A percentile compares a stretch with the other conserved stretches of the same genome.
Conservation (phyloP, 1,140 invertebrate species). For the Dolichoris vasculosae region DNA sequence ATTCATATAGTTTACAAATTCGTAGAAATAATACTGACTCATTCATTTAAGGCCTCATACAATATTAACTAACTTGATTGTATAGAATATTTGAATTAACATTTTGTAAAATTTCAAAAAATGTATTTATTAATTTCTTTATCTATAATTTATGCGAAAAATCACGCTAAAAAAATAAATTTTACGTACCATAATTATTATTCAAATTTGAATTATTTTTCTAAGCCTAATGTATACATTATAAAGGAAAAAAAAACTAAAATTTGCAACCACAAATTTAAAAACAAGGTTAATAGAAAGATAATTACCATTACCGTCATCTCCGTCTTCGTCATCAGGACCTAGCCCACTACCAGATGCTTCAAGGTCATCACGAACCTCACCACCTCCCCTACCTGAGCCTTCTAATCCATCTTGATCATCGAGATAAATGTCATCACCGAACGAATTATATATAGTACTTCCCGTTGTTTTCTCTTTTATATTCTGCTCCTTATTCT, state of each 20-base stretch:
- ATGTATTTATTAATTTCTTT: no score
- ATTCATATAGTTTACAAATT: no score
- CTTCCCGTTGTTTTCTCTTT: conserved; percentile 65
- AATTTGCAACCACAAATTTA: background rate
- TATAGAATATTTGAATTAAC: no score
- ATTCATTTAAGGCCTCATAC: no score
- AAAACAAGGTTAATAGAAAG: background rate
- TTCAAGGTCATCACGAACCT: conserved; percentile 79
- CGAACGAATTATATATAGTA: conserved; percentile 64
- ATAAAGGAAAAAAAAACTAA: background rate
- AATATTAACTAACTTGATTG: no score
- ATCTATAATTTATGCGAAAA: no score
- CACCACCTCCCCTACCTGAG: conserved; percentile 71
- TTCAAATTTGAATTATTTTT: no score
- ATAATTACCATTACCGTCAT: conserved; percentile 61
- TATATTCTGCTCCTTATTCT: conserved; percentile 63
- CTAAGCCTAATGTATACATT: background rate
- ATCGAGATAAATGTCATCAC: conserved; percentile 73
- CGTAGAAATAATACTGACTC: no score
- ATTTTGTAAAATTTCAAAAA: no score
- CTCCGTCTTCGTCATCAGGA: conserved; percentile 80
- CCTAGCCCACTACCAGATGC: conserved; percentile 82
- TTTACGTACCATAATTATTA: no score
- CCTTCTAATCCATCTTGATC: conserved; percentile 74
- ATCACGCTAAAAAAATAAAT: no score